These are phyloP conservation scores for Riparia riparia DNA, from an alignment of 2,113 vertebrate species.

Conservation along the genomic window DNA sequence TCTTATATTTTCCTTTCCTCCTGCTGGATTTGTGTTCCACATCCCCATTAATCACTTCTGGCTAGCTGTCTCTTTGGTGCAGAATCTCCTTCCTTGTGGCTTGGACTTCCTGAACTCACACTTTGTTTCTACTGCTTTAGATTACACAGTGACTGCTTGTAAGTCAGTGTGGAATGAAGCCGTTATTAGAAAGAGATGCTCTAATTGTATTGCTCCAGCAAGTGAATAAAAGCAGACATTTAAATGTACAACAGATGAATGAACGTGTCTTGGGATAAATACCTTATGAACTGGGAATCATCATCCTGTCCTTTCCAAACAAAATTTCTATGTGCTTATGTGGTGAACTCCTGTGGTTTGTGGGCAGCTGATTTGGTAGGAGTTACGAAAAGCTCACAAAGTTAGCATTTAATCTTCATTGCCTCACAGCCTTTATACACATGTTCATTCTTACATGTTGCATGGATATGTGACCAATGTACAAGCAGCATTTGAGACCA, in stretches of 20 bases:
- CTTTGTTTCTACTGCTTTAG: constrained; percentile 63
- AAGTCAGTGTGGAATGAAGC: constrained; percentile 27
- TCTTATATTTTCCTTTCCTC: neutral
- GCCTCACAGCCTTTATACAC: neutral
- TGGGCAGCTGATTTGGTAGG: constrained; percentile 56
- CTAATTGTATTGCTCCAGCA: constrained; percentile 32
- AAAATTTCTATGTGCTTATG: constrained; percentile 62
- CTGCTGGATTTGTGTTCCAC: neutral
- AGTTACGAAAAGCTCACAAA: constrained; percentile 16
- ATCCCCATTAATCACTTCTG: neutral
- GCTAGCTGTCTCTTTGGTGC: neutral
- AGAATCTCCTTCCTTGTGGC: constrained; percentile 1
- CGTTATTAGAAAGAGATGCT: constrained; percentile 62
- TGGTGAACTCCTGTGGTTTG: constrained; percentile 61
- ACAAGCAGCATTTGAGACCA: neutral
- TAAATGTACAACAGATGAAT: constrained; percentile 66
- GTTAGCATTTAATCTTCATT: constrained; percentile 46
- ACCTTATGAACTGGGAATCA: constrained; percentile 57
- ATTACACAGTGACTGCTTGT: constrained; percentile 33
- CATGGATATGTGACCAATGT: neutral
- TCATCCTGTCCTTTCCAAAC: constrained; percentile 51
- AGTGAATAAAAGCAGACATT: constrained; percentile 56
- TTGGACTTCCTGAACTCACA: constrained; percentile 37
- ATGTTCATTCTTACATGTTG: neutral
- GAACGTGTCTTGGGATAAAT: constrained; percentile 63